Evolutionary conservation across 2,113 vertebrate species (phyloP), one percentile per base, ranked within the genome.

Genomic region (Balaeniceps rex): DNA sequence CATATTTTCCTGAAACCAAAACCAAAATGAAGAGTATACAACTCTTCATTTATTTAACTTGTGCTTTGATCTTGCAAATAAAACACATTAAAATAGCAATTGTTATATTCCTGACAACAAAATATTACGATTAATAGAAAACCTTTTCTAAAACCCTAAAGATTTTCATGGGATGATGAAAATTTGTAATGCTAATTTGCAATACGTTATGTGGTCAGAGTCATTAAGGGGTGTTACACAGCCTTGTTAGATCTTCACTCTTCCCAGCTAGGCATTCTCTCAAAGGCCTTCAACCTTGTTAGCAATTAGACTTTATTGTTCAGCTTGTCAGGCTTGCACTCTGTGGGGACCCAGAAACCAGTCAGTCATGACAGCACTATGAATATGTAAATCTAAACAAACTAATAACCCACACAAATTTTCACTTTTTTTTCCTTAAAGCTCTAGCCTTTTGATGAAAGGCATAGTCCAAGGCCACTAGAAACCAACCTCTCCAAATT

Each of bases 331-430:
- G 47, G 38, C 42, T 63, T 76, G 47, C 19, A 58, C 33, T 82
- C 86, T 54, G 69, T 52, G 52, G 83, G 52, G 78, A 95, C n/a
- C 61, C 36, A 95, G 60, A 87, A 94, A 87, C 28, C 64, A 87
- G 72, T 47, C 83, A 88, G 52, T 84, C 74, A 93, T 90, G 93
- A 76, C 52, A 83, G 52, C 3, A 7, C 23, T 55, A 90, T 64
- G 83, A 95, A 92, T 86, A 96, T 77, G 63, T 54, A 94, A 72
- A 92, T 86, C n/a, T 76, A 94, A 88, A 88, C 61, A 92, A 92
- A 93, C 19, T 68, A 87, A 64, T 68, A 94, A 46, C 29, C n/a
- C 24, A 60, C 16, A 47, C 21, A n/a, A 82, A 63, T 76, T 83
- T 89, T 65, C 72, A 64, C 14, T 19, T 33, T 54, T 68, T 80